Conservation (phyloP, 2,797 vertebrate genomes). For the Dicrostonyx torquatus region DNA sequence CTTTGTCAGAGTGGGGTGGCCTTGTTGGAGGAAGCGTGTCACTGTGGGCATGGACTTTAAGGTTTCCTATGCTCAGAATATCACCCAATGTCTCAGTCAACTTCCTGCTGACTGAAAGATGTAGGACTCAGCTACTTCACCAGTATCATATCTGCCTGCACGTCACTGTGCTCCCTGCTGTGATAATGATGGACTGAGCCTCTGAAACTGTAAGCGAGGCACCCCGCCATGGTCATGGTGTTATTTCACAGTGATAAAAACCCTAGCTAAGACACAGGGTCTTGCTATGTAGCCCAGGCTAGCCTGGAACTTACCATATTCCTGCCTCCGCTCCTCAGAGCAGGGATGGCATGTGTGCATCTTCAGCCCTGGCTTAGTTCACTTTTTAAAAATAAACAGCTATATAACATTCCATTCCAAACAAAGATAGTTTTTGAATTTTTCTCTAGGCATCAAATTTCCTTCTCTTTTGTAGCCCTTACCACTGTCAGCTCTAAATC, state of each 20-base stretch:
- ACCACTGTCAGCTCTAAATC: not conserved
- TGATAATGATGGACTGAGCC: not conserved
- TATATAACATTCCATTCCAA: not conserved
- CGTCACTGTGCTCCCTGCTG: not conserved
- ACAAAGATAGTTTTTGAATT: not conserved
- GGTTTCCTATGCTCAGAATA: not conserved
- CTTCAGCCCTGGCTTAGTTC: not conserved
- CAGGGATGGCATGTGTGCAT: not conserved
- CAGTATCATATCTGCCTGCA: not conserved
- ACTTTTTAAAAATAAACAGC: not conserved
- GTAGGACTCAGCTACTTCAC: not conserved
- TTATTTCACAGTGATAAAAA: not conserved
- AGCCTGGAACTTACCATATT: not conserved
- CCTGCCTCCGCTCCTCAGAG: not conserved
- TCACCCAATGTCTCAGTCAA: not conserved
- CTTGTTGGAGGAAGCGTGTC: not conserved
- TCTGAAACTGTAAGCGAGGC: not conserved
- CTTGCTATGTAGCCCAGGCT: not conserved
- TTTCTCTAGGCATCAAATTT: not conserved
- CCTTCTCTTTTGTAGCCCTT: not conserved
- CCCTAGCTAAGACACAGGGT: not conserved
- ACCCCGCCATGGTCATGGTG: not conserved
- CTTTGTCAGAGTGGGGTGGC: not conserved
- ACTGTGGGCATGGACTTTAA: not conserved
- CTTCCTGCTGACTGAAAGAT: not conserved